phyloP scores from a whole-genome alignment of 2,113 vertebrate species.

The Atlantisia rogersi region DNA sequence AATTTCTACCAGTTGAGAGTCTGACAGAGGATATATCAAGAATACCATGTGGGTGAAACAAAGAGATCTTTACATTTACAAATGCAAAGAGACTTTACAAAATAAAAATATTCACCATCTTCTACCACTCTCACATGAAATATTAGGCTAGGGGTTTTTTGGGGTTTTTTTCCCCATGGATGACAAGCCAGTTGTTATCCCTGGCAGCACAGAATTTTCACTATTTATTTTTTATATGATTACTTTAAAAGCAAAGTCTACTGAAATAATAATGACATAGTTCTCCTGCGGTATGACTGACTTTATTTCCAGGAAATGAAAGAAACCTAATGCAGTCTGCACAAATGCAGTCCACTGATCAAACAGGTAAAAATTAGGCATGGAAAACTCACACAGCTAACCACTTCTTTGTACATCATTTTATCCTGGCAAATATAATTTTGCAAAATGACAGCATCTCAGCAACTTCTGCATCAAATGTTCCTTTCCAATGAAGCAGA shows the following conservation, averaged over 20 bases:
- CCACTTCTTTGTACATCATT: not conserved
- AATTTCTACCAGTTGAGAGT: not conserved
- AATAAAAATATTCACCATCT: not conserved
- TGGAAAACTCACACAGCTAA: not conserved
- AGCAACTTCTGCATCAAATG: not conserved
- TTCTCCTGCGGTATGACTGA: not conserved
- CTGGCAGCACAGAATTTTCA: not conserved
- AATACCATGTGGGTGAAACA: not conserved
- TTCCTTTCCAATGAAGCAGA: not conserved
- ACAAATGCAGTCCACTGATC: not conserved
- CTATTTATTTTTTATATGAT: not conserved
- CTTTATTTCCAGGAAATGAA: not conserved
- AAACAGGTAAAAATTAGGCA: not conserved
- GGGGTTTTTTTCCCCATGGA: not conserved
- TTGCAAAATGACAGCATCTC: not conserved
- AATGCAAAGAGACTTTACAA: not conserved
- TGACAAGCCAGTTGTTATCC: not conserved
- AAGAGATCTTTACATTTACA: not conserved
- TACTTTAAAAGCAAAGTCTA: not conserved
- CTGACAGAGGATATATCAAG: not conserved
- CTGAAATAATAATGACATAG: not conserved
- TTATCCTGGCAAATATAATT: not conserved
- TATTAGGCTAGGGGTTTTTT: not conserved
- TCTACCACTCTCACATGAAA: not conserved
- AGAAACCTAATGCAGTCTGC: not conserved